These are phyloP conservation scores for Rhyacichthys aspro DNA, from an alignment of 2,797 vertebrate species.

Conservation along the genomic window DNA sequence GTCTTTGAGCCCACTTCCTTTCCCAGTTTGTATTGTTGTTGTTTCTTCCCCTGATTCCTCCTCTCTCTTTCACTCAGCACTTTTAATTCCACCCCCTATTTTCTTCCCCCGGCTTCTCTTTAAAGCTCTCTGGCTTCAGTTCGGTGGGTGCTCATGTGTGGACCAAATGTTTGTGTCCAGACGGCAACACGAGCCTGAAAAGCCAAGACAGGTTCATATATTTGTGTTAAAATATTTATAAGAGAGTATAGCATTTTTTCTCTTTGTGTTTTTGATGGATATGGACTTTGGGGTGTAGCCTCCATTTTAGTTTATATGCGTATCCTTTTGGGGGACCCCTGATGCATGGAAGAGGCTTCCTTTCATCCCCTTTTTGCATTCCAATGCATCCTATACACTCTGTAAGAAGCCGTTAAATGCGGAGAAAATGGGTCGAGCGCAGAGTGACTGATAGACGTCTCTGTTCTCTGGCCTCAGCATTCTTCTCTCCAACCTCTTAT, in stretches of 20 bases:
- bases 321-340: constrained; percentile 73
- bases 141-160: constrained; percentile 29
- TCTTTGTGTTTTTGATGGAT: constrained; percentile 54
- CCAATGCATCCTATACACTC: constrained; percentile 74
- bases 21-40: constrained; percentile 68
- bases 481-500: constrained; percentile 56
- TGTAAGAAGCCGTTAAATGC: constrained; percentile 69
- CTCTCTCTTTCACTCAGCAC: constrained; percentile 68
- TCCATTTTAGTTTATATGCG: constrained; percentile 74
- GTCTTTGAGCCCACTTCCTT: constrained; percentile 71
- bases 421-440: constrained; percentile 58
- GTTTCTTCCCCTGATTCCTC: constrained; percentile 53
- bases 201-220: constrained; percentile 40
- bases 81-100: constrained; percentile 76
- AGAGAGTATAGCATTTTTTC: constrained; percentile 34
- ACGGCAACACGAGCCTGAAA: constrained; percentile 22
- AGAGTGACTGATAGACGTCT: constrained; percentile 71
- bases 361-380: constrained; percentile 77
- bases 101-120: constrained; percentile 52
- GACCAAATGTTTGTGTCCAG: constrained; percentile 29
- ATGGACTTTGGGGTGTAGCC: constrained; percentile 60
- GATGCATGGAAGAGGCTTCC: constrained; percentile 72
- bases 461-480: constrained; percentile 55
- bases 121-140: constrained; percentile 52
- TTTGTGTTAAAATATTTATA: constrained; percentile 42